These are phyloP conservation scores for Tetranychus truncatus DNA, from an alignment of 2,888 invertebrate genomes.

Conservation along the genomic window DNA sequence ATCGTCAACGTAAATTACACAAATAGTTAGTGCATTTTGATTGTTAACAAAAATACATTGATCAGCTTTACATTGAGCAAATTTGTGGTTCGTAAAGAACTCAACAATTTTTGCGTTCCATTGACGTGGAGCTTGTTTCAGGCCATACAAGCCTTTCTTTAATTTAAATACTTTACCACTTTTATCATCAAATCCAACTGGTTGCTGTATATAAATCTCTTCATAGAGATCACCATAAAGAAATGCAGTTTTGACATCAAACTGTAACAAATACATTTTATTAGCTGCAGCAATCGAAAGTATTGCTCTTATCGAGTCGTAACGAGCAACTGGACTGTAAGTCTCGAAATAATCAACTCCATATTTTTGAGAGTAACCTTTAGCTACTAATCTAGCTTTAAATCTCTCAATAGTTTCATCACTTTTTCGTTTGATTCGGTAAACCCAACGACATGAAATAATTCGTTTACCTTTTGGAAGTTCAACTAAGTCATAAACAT, in stretches of 20 bases:
- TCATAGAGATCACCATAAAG: slow-evolving; percentile 23
- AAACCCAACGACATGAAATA: background rate
- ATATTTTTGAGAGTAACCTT: slow-evolving; percentile 18
- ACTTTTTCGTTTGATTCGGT: slow-evolving; percentile 8
- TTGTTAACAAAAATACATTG: slow-evolving; percentile 20
- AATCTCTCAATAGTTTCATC: slow-evolving; percentile 31
- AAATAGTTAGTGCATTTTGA: background rate
- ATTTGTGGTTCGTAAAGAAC: background rate
- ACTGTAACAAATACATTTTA: slow-evolving; percentile 18
- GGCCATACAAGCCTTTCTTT: background rate
- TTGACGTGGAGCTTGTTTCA: background rate
- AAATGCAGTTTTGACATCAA: slow-evolving; percentile 25
- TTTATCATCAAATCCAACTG: slow-evolving; percentile 23
- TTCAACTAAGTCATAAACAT: background rate
- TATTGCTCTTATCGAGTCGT: slow-evolving; percentile 21
- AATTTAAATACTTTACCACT: background rate
- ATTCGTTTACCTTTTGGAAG: background rate
- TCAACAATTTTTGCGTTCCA: background rate
- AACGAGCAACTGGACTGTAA: slow-evolving; percentile 23
- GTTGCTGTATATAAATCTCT: slow-evolving; percentile 23
- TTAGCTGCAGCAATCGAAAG: slow-evolving; percentile 18
- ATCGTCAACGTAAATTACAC: slow-evolving; percentile 24
- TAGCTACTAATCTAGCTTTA: slow-evolving; percentile 28
- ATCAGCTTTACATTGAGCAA: slow-evolving; percentile 15
- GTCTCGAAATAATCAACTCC: slow-evolving; percentile 25